These are phyloP conservation scores for Miniopterus natalensis DNA, from an alignment of 2,113 vertebrate genomes.

Conservation along the genomic window DNA sequence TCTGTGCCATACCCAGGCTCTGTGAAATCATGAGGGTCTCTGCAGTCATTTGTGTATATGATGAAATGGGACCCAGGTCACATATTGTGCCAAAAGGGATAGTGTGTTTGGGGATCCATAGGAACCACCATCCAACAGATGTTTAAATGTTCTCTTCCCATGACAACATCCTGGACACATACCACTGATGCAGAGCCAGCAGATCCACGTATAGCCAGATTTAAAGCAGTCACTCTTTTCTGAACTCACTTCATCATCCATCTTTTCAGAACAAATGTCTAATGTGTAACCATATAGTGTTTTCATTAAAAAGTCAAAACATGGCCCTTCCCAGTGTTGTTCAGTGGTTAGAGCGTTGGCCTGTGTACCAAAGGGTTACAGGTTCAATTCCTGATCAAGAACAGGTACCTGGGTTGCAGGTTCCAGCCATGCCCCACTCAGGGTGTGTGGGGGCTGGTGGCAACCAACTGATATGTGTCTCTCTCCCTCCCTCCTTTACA, in stretches of 20 bases:
- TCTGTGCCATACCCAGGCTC: slow-evolving; percentile 1
- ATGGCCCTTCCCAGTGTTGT: neutral
- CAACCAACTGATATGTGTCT: too few relatives aligned
- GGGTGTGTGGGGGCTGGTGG: too few relatives aligned
- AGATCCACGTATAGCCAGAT: neutral
- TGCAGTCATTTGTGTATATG: neutral
- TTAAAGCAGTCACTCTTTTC: slow-evolving; percentile 52
- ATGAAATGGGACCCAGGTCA: slow-evolving; percentile 17
- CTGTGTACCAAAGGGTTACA: too few relatives aligned
- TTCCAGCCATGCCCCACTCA: too few relatives aligned
- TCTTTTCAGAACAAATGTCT: slow-evolving; percentile 48
- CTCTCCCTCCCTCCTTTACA: too few relatives aligned
- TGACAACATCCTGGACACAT: neutral
- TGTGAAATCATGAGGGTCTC: neutral
- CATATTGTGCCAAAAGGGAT: slow-evolving; percentile 68
- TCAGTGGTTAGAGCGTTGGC: too few relatives aligned
- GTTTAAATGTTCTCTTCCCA: slow-evolving; percentile 58
- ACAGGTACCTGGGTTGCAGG: too few relatives aligned
- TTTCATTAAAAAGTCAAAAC: slow-evolving; percentile 64
- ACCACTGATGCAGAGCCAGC: neutral
- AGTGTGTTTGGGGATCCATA: neutral
- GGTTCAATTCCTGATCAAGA: too few relatives aligned
- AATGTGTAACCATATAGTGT: slow-evolving; percentile 22
- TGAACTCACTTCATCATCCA: slow-evolving; percentile 31
- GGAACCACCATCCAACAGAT: slow-evolving; percentile 60